phyloP scores from a whole-genome alignment of 1,140 invertebrate genomes.

The Zaprionus ghesquierei region DNA sequence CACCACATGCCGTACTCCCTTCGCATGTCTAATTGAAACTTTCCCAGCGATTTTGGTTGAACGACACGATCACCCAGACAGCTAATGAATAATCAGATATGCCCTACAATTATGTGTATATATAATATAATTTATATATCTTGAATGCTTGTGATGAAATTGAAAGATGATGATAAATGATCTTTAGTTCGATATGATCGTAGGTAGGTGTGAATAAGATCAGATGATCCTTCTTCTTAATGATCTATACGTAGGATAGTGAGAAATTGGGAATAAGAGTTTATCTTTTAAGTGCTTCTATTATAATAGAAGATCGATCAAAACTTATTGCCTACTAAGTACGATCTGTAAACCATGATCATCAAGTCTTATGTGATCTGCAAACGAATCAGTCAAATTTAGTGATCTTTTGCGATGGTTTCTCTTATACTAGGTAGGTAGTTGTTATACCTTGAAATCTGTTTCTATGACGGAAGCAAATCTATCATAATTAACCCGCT shows the following conservation, averaged over 20 bases:
- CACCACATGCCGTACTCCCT: slow-evolving; percentile 26
- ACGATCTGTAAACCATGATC: too few relatives aligned
- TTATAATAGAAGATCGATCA: too few relatives aligned
- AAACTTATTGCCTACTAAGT: too few relatives aligned
- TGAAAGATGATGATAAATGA: neutral
- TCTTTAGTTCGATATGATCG: neutral
- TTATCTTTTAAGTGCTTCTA: too few relatives aligned
- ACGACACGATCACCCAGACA: slow-evolving; percentile 1
- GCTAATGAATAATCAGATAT: neutral
- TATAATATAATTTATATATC: neutral
- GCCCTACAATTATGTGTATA: neutral
- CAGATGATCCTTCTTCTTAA: neutral
- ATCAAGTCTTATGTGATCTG: neutral
- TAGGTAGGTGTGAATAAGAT: neutral
- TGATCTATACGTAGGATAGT: too few relatives aligned
- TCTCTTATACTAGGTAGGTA: neutral
- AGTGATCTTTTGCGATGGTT: neutral
- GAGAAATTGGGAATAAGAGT: too few relatives aligned
- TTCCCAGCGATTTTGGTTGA: slow-evolving; percentile 26
- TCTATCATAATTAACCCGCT: neutral
- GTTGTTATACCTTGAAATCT: neutral
- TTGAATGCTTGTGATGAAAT: neutral
- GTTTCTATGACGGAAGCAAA: neutral
- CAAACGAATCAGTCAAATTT: neutral
- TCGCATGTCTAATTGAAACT: slow-evolving; percentile 60